Evolutionary conservation across 2,113 vertebrate species (phyloP).

Genomic region (Regulus satrapa): DNA sequence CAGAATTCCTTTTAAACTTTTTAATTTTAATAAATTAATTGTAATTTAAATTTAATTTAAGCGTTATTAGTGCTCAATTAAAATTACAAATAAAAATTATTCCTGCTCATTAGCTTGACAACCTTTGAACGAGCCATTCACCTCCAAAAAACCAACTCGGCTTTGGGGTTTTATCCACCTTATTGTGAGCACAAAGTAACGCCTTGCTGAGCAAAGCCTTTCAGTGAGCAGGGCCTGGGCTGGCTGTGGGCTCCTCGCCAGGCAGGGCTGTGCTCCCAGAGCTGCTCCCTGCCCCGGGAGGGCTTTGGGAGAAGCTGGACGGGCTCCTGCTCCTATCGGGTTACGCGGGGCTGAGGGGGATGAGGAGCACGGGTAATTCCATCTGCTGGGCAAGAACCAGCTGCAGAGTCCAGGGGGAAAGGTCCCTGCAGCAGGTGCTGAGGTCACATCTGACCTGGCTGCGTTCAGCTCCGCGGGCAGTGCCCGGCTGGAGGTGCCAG

Average conservation of each 20-base stretch:
- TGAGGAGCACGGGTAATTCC: neutral
- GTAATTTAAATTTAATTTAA: too few species aligned
- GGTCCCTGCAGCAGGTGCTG: neutral
- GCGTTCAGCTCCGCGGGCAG: neutral
- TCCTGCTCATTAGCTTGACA: neutral
- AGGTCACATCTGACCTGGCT: neutral
- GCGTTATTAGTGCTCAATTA: too few species aligned
- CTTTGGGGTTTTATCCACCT: neutral
- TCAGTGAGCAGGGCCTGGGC: neutral
- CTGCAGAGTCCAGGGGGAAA: neutral
- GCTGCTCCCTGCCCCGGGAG: neutral
- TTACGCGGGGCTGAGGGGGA: neutral
- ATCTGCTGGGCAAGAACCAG: neutral
- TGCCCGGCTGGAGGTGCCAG: neutral
- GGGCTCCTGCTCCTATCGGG: too few species aligned
- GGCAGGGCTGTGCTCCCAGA: neutral
- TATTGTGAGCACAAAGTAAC: neutral
- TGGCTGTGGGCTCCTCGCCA: neutral
- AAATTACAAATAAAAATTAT: too few species aligned
- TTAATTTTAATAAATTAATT: too few species aligned
- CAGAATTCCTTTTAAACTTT: neutral
- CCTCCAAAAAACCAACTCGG: neutral
- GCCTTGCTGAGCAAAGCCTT: neutral
- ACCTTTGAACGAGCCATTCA: neutral
- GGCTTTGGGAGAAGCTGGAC: neutral